Evolutionary conservation across 2,113 vertebrate genomes (phyloP), one percentile per base, ranked within the genome.

Genomic region (Lasiurus borealis): DNA sequence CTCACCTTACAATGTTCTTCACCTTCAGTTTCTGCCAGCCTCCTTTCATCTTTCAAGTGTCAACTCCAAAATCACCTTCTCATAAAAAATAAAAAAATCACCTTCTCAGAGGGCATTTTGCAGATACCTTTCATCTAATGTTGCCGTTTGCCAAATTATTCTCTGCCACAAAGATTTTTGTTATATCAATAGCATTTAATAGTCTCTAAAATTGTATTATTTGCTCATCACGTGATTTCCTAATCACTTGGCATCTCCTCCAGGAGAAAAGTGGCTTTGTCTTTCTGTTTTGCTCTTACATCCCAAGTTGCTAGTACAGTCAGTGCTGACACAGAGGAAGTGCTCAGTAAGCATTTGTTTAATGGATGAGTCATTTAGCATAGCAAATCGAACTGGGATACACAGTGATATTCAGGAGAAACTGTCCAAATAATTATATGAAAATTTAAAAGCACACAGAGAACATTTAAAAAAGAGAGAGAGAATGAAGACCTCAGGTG

Each of bases 121-220:
- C 9, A 16, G 15, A 68, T 25, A 62, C 0, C 7, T 29, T 31
- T 57, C 23, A 62, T 59, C 40, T 46, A 54, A 48, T 9, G 19
- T 18, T 34, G 7, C 48, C 73, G 52, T 5, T 44, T 59, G 10
- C n/a, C 36, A 83, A 8, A 48, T 73, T 15, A 44, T 69, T 88
- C 44, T 54, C 34, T 85, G 29, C 36, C 13, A 16, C 18, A 25
- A 46, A 83, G 9, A 16, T 75, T 11, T 85, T n/a, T 48, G 8
- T 48, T 46, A 36, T 69, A 54, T 81, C 6, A 81, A 54, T 50
- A 81, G 34, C 34, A 75, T 36, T 72, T 83, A 78, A 68, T 5
- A 31, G 46, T 73, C 48, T 88, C 69, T 83, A 71, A 89, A 89
- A 91, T 81, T 52, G 27, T 44, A 90, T 78, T 27, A 72, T 77